Evolutionary conservation across 2,888 invertebrate genomes (phyloP), one percentile per base, ranked within the genome.

Genomic region (Seira musarum): DNA sequence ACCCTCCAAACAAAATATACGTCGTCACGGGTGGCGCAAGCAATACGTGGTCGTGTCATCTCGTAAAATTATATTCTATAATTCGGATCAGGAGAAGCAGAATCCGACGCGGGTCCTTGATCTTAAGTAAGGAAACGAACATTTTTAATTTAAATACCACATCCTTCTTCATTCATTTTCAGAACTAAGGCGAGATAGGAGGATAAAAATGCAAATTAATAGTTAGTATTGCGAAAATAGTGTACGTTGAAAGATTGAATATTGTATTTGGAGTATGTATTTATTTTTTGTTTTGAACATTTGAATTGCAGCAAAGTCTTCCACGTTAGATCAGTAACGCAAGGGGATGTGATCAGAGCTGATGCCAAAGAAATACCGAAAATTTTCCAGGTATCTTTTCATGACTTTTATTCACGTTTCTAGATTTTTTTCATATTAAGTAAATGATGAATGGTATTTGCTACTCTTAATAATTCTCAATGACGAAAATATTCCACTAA

Each of bases 341-440:
- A 98, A 90, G 98, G 98, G 87, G 99, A 99, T 92, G 98, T 99
- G 88, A 98, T 99, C 89, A 94, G 98, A 89, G 99, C 98, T 75
- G 98, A 98, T 92, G 96, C 97, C 90, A 97, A 96, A 93, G 98
- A 99, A 92, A 97, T 99, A 90, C 99, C 99, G 88, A 94, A 97
- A 90, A 99, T 99, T 90, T 99, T 99, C 91, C 93, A 93, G 91
- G 93, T 93, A 88, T 81, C 25, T 68, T 17, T 67, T 40, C 15
- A n/a, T 13, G n/a, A 68, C 15, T 66, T n/a, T 67, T 61, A 21
- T 53, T n/a, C 5, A 46, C 53, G 13, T 3, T 24, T 25, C 3
- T 53, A 2, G 25, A n/a, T 40, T 8, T 64, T 19, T 64, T 30
- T 25, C 30, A 57, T 67, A 19, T 13, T 21, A 60, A 49, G 24